Evolutionary conservation across 2,797 vertebrate species (phyloP), one percentile per base, ranked within the genome.

Genomic region (Threskiornis aethiopicus): DNA sequence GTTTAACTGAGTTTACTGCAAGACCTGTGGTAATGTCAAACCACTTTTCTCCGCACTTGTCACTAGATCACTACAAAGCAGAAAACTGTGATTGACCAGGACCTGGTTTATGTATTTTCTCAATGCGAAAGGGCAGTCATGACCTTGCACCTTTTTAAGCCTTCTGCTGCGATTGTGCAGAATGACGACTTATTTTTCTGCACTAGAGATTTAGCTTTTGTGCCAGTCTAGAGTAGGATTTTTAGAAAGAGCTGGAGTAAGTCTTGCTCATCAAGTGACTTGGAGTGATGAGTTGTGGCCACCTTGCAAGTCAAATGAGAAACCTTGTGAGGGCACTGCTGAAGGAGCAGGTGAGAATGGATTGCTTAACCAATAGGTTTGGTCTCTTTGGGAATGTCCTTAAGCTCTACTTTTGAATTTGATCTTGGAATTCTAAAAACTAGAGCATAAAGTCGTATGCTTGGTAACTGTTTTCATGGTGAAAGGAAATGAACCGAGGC

Each of bases 51-150:
- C 1, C 28, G 33, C 9, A 1, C 17, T 66, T 78, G 21, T 51
- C 64, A 28, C n/a, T 73, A 28, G 14, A 26, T 42, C 3, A 2
- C 29, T 61, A 57, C 47, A 46, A 58, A 87, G 51, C 54, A 75
- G 33, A 61, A 80, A 75, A 25, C 24, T 59, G 3, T 18, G 31
- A 4, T 59, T 44, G 65, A 3, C 22, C 37, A 37, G 71, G 24
- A 62, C 13, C 10, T 64, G 7, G 9, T 39, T 78, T 55, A 54
- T 69, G 5, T 84, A 17, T 89, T 94, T 85, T 49, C 21, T 71
- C 12, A 2, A 0, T 26, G 46, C 0, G 0, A 24, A 89, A 42
- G 47, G 35, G 5, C 13, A 4, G 13, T 54, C 4, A 2, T 49
- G 71, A 26, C 41, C 15, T 90, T 75, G 33, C 21, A 70, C 29